Base-by-base conservation (phyloP, 2,888 invertebrate genomes). In the Coleophora deauratella region DNA sequence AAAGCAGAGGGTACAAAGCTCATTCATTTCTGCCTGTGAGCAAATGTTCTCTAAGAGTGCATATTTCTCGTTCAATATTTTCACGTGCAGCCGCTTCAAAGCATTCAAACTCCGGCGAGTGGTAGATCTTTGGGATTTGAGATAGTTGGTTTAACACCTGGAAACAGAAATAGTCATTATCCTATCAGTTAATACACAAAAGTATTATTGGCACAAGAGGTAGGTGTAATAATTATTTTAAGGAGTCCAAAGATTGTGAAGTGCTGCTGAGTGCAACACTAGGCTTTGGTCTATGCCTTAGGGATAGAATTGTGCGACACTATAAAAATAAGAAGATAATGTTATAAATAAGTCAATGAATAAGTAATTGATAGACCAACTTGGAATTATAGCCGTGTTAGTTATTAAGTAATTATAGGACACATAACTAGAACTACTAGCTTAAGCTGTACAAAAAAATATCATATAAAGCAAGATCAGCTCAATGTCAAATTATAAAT, bases 81-180 rank as follows among this genome's bases (percentile, higher is more conserved):
- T 79, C 78, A 0, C 80, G 59, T 0, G 85, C 84, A 0, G 68
- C 59, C 0, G 64, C 52, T 50, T 84, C 84, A 42, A 82, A 66
- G 38, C 67, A 59, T 38, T 67, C 69, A 42, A 84, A 84, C 56
- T 85, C 85, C 0, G 71, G 61, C 1, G 82, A 72, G 54, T 76
- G 74, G 55, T 59, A 85, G 33, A 84, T 55, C 48, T 72, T 74
- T 7, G 84, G 85, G 28, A 82, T 73, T 45, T 71, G 68, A 0
- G 59, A 55, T 45, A 85, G 66, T 49, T 82, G 81, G 48, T 81
- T 74, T 41, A 85, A 57, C 1, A 85, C 69, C 85, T 85, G 66
- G 0, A 63, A 65, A 37, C n/a, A 28, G 9, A 28, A 1, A 28
- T 31, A 31, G 1, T 10, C 9, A 2, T 4, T 8, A 2, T 31